Evolutionary conservation across 92 coral and sea anemone genomes (phyloP), one percentile per base, ranked within the genome.

Genomic region (Scolanthus callimorphus): DNA sequence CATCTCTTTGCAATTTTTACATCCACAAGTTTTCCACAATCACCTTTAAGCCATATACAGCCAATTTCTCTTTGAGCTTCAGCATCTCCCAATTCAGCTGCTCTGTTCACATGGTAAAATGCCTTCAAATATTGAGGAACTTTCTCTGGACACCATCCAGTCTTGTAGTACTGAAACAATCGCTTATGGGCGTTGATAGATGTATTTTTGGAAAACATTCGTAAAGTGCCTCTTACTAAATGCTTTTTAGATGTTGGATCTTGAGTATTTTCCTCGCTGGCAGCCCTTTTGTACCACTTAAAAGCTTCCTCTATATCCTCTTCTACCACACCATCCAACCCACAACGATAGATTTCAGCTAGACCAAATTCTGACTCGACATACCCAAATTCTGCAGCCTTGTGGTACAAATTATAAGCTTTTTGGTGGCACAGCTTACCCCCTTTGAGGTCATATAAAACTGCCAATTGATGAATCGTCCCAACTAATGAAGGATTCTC

Each of bases 241-340:
- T 46, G 1, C 11, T 0, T 28, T 15, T 34, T n/a, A n/a, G n/a
- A n/a, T n/a, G n/a, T n/a, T n/a, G n/a, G n/a, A n/a, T n/a, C n/a
- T n/a, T n/a, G n/a, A n/a, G n/a, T n/a, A n/a, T n/a, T n/a, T n/a
- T n/a, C 80, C 59, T 85, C 94, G 4, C 73, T 83, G 21, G 84
- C 94, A 10, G 94, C 94, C n/a, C 25, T 64, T 62, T 70, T 82
- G 24, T 70, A 85, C 94, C 94, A 85, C 28, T 51, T 61, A 55
- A 85, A 85, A 0, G 94, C 85, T 55, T 85, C 85, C 4, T 60
- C 51, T 20, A 85, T 6, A 49, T 85, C 89, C 60, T 69, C 73
- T 15, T 48, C 28, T 39, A 85, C 85, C n/a, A 85, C 86, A 3
- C 60, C 82, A 39, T 67, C 67, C 4, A 73, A 53, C 0, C 91